Percentiles rank a stretch among this genome's conserved stretches.
These are phyloP conservation scores for Protobothrops mucrosquamatus DNA, from an alignment of 2,113 vertebrate species.

Conservation along the genomic window DNA sequence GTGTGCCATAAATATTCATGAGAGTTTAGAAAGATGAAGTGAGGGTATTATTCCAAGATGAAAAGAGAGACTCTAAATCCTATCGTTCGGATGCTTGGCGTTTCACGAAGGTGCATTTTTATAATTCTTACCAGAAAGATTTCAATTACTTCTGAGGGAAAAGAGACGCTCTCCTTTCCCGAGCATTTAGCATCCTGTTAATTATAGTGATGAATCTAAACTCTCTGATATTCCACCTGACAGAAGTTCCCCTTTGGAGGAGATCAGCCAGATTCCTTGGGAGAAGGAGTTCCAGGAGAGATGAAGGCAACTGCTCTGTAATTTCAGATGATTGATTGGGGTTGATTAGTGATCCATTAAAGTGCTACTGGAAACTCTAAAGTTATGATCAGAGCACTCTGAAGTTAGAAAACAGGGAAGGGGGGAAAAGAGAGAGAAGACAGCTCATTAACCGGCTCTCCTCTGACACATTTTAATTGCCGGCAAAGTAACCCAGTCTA, in stretches of 20 bases:
- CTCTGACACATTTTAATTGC: not conserved
- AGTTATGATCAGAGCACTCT: slow-evolving; percentile 31
- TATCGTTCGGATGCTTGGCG: not conserved
- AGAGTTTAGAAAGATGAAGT: not conserved
- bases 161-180: slow-evolving; percentile 15
- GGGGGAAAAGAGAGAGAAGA: not conserved
- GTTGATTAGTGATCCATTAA: slow-evolving; percentile 55
- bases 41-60: not conserved
- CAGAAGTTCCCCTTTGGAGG: slow-evolving; percentile 52
- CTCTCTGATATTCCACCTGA: slow-evolving; percentile 28
- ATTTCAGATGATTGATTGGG: slow-evolving; percentile 58
- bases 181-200: not conserved
- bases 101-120: slow-evolving; percentile 16
- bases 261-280: slow-evolving; percentile 53
- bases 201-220: slow-evolving; percentile 42
- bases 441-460: slow-evolving; percentile 35
- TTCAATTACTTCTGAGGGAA: not conserved
- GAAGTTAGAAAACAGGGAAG: slow-evolving; percentile 15
- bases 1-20: not conserved
- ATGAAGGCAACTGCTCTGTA: slow-evolving; percentile 46
- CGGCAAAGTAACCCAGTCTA: slow-evolving; percentile 4
- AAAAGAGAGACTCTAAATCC: not conserved
- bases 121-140: slow-evolving; percentile 27
- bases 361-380: slow-evolving; percentile 43
- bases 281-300: slow-evolving; percentile 51